phyloP scores from a whole-genome alignment of 2,797 vertebrate genomes.

The Sebastes glaucus region DNA sequence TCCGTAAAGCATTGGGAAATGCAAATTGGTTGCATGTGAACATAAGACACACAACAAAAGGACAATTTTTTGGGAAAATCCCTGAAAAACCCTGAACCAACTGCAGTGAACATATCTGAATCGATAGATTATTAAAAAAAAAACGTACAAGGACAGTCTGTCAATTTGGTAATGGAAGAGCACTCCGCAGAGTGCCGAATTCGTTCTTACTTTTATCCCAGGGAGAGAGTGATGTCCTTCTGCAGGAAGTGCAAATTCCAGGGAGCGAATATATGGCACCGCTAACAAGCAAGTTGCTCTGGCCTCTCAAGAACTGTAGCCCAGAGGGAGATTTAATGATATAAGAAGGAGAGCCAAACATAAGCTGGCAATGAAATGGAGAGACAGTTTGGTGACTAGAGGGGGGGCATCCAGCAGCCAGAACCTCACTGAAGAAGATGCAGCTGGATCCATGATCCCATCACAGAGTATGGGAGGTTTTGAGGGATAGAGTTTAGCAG shows the following conservation, averaged over 20 bases:
- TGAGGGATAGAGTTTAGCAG: neutral
- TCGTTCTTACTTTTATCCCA: neutral
- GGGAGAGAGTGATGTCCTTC: constrained; percentile 16
- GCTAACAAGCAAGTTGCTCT: constrained; percentile 8
- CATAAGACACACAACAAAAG: neutral
- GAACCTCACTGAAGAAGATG: constrained; percentile 11
- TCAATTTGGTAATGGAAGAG: neutral
- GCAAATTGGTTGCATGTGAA: neutral
- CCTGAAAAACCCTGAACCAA: neutral
- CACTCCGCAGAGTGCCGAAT: neutral
- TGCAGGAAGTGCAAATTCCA: constrained; percentile 17
- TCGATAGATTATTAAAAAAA: neutral
- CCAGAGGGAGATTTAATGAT: constrained; percentile 21
- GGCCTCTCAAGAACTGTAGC: neutral
- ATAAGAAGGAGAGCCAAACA: constrained; percentile 26
- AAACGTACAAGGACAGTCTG: neutral
- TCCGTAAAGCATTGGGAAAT: neutral
- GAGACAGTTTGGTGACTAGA: constrained; percentile 21
- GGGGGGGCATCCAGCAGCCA: constrained; percentile 9
- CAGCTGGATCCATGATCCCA: constrained; percentile 13
- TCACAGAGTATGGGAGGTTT: neutral
- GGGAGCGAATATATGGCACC: constrained; percentile 1
- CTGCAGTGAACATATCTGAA: neutral
- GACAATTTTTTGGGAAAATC: neutral
- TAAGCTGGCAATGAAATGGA: constrained; percentile 19